phyloP scores from a whole-genome alignment of 2,888 invertebrate species.

The Papilio elwesi region DNA sequence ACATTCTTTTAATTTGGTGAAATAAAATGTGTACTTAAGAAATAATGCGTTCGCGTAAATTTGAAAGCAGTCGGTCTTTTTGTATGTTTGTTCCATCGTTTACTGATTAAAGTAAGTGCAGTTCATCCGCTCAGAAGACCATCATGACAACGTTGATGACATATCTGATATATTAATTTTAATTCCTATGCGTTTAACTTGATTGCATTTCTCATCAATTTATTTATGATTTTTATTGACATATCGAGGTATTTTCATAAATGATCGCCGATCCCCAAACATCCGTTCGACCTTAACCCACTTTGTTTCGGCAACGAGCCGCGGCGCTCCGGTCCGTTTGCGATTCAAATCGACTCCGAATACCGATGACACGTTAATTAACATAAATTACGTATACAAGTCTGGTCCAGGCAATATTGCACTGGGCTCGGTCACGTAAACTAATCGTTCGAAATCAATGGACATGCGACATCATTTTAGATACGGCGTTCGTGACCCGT shows the following conservation, averaged over 20 bases:
- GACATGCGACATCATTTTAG: conserved; percentile 46
- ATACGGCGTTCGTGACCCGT: conserved; percentile 45
- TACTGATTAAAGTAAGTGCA: no score
- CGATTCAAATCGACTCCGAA: conserved; percentile 48
- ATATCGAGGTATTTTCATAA: conserved; percentile 7
- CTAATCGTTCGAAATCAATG: conserved; percentile 50
- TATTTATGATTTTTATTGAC: neutral
- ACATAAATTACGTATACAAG: conserved; percentile 49
- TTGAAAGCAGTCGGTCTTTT: no score
- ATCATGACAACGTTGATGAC: neutral
- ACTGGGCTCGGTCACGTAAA: conserved; percentile 46
- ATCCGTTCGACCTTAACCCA: conserved; percentile 50
- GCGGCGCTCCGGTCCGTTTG: conserved; percentile 48
- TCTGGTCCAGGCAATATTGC: conserved; percentile 42
- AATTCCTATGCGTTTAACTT: neutral
- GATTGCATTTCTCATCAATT: conserved; percentile 1
- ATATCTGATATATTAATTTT: neutral
- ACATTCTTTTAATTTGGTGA: no score
- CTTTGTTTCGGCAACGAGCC: conserved; percentile 40
- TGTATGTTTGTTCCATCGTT: no score
- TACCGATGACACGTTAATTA: conserved; percentile 46
- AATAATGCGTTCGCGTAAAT: no score
- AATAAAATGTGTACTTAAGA: no score
- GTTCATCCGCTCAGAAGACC: no score
- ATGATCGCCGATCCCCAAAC: conserved; percentile 19